phyloP scores from a whole-genome alignment of 2,797 vertebrate species.

The Anguilla obscura region DNA sequence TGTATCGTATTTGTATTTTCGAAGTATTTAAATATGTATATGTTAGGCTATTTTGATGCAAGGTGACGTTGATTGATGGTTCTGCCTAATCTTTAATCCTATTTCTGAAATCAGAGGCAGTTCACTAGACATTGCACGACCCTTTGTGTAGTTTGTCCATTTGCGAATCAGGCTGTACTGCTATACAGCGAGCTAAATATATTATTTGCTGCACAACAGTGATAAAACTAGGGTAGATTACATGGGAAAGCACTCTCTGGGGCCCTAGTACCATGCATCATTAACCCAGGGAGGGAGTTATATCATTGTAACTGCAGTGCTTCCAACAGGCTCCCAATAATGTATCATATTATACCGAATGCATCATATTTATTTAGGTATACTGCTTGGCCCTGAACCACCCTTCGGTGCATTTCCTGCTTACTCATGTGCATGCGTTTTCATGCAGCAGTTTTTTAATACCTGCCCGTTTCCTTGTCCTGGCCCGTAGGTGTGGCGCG shows the following conservation, averaged over 20 bases:
- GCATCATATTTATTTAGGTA: not conserved
- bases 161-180: not conserved
- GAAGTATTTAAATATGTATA: not conserved
- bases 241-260: not conserved
- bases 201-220: conserved; percentile 56
- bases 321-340: not conserved
- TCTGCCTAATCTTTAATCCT: not conserved
- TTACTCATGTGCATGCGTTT: not conserved
- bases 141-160: not conserved
- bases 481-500: conserved; percentile 85
- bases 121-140: not conserved
- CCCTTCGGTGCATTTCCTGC: conserved; percentile 36
- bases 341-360: conserved; percentile 22
- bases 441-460: not conserved
- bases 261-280: not conserved
- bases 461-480: conserved; percentile 24
- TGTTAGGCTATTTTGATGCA: not conserved
- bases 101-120: not conserved
- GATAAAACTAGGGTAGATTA: not conserved
- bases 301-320: not conserved
- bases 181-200: not conserved
- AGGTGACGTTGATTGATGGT: not conserved
- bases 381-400: not conserved
- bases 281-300: not conserved
- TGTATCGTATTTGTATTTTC: not conserved